Evolutionary conservation across 53 echinoderm and acorn worm species (phyloP).

Genomic region (Apostichopus leukothele): DNA sequence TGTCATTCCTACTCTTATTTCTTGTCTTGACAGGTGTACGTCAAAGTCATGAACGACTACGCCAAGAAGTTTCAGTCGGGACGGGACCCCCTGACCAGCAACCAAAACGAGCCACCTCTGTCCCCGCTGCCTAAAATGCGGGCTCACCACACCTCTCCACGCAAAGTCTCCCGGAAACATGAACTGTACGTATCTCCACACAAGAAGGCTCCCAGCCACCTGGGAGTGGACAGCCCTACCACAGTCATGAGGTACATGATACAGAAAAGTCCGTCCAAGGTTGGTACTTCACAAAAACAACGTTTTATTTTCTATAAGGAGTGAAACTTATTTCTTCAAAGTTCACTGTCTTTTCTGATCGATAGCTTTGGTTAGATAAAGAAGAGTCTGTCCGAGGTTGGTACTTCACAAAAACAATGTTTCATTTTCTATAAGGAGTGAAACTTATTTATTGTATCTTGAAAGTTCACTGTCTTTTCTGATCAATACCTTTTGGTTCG

Average conservation of each 20-base stretch:
- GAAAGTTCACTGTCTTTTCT: too few relatives aligned
- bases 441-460: too few relatives aligned
- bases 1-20: too few relatives aligned
- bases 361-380: not conserved
- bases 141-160: slow-evolving; percentile 80
- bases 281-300: not conserved
- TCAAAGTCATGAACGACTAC: slow-evolving; percentile 65
- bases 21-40: slow-evolving; percentile 61
- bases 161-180: slow-evolving; percentile 88
- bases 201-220: slow-evolving; percentile 47
- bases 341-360: not conserved
- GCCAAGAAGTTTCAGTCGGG: slow-evolving; percentile 68
- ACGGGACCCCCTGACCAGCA: slow-evolving; percentile 38
- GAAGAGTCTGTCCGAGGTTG: too few relatives aligned
- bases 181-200: slow-evolving; percentile 88
- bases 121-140: slow-evolving; percentile 84
- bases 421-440: too few relatives aligned
- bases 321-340: too few relatives aligned
- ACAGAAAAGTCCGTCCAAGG: slow-evolving; percentile 96
- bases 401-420: too few relatives aligned
- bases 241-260: slow-evolving; percentile 76
- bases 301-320: too few relatives aligned
- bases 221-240: slow-evolving; percentile 54
- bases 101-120: slow-evolving; percentile 71
- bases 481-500: too few relatives aligned